Conservation (phyloP, 2,797 vertebrate genomes). For the Tympanoctomys barrerae region DNA sequence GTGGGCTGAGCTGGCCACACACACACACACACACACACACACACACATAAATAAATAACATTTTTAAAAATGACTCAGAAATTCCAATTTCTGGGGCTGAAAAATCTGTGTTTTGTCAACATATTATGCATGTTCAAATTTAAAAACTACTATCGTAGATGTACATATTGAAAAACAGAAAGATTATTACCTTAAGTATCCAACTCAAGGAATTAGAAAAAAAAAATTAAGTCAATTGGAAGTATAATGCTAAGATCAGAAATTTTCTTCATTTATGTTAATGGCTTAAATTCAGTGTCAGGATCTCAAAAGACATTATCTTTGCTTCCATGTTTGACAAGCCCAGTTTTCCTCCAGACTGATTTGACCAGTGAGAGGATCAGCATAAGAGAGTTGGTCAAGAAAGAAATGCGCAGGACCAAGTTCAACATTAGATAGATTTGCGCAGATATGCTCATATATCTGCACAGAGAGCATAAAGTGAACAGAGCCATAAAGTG, state of each 20-base stretch:
- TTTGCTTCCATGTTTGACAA: not conserved
- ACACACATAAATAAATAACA: no score
- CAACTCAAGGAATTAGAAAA: slow-evolving; percentile 26
- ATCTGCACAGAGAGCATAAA: not conserved
- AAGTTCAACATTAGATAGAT: slow-evolving; percentile 21
- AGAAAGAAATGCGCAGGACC: not conserved
- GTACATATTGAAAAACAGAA: not conserved
- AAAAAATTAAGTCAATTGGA: not conserved
- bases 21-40: no score
- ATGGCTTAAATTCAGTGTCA: not conserved
- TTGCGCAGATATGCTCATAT: not conserved
- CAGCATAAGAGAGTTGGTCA: not conserved
- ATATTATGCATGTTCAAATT: not conserved
- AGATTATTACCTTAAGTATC: not conserved
- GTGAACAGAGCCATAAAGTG: slow-evolving; percentile 14
- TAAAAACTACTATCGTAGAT: slow-evolving; percentile 3
- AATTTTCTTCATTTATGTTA: slow-evolving; percentile 48
- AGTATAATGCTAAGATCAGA: not conserved
- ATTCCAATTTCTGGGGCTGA: not conserved
- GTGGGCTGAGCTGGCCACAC: no score
- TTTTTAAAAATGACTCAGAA: not conserved
- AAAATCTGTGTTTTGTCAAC: slow-evolving; percentile 36
- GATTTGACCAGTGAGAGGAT: not conserved
- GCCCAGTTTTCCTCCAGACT: not conserved
- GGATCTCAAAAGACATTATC: not conserved